Evolutionary conservation across 2,888 invertebrate genomes (phyloP).

Genomic region (Acanthosepion pharaonis): DNA sequence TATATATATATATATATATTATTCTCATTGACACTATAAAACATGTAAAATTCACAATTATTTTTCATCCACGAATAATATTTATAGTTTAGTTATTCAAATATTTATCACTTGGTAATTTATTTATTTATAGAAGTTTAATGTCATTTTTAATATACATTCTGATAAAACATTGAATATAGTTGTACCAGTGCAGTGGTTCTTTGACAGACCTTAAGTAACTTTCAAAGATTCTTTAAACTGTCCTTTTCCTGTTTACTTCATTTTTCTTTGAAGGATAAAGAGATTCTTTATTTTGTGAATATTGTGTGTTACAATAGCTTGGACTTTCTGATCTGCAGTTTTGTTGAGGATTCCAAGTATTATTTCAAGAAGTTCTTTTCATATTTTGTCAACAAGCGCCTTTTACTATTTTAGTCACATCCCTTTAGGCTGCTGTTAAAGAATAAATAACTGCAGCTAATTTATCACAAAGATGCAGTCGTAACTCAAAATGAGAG

Average conservation of each 20-base stretch:
- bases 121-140: neutral
- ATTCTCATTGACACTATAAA: neutral
- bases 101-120: neutral
- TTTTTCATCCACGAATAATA: neutral
- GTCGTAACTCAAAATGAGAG: neutral
- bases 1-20: too few species aligned
- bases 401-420: neutral
- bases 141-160: neutral
- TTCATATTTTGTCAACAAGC: neutral
- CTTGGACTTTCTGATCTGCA: neutral
- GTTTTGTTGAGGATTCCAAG: neutral
- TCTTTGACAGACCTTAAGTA: neutral
- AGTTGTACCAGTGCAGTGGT: neutral
- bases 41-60: neutral
- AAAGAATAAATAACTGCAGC: conserved; percentile 17
- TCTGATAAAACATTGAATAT: neutral
- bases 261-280: neutral
- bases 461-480: neutral
- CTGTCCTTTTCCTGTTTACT: neutral
- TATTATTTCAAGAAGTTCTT: neutral
- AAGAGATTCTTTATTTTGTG: neutral
- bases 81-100: neutral
- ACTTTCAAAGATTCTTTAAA: neutral
- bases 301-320: neutral
- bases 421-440: conserved; percentile 17